These are phyloP conservation scores for Pogonognathellus flavescens DNA, from an alignment of 1,140 invertebrate species.

Conservation along the genomic window DNA sequence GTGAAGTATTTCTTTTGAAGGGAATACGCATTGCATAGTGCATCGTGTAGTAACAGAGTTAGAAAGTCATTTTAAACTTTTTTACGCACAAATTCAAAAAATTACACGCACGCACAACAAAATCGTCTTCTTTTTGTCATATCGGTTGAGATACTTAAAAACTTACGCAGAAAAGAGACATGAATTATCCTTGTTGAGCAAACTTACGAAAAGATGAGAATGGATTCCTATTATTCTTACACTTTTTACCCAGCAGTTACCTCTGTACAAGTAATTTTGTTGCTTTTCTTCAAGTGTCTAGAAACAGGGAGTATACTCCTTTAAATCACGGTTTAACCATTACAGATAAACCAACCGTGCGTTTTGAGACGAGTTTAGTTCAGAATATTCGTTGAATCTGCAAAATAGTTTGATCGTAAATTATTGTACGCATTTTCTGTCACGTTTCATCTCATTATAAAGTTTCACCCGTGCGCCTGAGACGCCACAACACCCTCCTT, in stretches of 20 bases:
- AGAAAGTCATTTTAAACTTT: constrained; percentile 38
- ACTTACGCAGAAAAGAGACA: constrained; percentile 36
- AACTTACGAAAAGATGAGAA: not conserved
- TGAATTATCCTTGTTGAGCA: constrained; percentile 30
- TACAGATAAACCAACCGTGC: constrained; percentile 35
- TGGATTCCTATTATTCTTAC: no score
- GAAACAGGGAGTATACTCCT: not conserved
- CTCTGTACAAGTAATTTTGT: not conserved
- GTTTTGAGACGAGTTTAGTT: constrained; percentile 1
- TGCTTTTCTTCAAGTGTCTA: not conserved
- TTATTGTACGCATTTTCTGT: not conserved
- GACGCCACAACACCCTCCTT: no score
- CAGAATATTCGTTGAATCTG: constrained; percentile 33
- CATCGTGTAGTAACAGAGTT: not conserved
- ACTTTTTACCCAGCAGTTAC: not conserved
- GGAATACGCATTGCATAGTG: not conserved
- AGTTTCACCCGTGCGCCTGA: not conserved
- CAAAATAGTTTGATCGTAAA: constrained; percentile 19
- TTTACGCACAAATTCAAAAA: constrained; percentile 9
- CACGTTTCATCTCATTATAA: not conserved
- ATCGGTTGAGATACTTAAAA: not conserved
- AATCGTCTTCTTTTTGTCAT: no score
- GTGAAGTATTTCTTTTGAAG: constrained; percentile 36
- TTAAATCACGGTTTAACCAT: constrained; percentile 48
- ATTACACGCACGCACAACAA: not conserved